A percentile compares a stretch with the other conserved stretches of the same genome.
Conservation (phyloP, 2,797 vertebrate species). For the Pangasius krempfi region DNA sequence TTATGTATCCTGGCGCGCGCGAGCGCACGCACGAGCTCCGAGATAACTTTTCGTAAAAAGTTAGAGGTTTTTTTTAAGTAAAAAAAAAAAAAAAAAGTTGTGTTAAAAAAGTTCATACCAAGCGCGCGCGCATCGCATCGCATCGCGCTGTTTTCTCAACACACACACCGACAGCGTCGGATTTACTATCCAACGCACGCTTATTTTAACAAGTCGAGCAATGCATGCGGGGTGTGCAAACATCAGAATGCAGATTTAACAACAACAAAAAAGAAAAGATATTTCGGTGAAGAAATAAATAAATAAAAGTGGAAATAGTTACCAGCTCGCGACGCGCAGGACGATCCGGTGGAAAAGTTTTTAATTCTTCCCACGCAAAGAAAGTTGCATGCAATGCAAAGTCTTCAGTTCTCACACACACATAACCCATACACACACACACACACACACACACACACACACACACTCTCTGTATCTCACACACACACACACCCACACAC, state of each 20-base stretch:
- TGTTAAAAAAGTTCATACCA: not conserved
- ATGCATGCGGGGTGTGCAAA: no score
- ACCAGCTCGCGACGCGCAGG: constrained; percentile 23
- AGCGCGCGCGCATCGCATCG: not conserved
- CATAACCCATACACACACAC: constrained; percentile 1
- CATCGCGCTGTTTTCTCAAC: not conserved
- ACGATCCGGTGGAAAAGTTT: constrained; percentile 14
- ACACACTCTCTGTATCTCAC: not conserved
- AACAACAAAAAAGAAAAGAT: not conserved
- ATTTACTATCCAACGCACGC: not conserved
- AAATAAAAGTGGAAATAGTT: constrained; percentile 6
- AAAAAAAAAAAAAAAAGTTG: no score
- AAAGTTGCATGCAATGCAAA: constrained; percentile 19
- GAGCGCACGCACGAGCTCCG: not conserved
- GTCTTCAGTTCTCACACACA: constrained; percentile 20
- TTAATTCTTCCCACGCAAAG: constrained; percentile 36
- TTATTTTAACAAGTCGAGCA: not conserved
- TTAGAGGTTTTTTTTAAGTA: no score
- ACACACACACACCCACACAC: constrained; percentile 19
- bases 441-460: not conserved
- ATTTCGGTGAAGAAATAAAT: not conserved
- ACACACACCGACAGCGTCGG: no score
- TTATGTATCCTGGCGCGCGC: not conserved
- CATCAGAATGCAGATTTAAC: not conserved
- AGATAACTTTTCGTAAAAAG: not conserved